These are phyloP conservation scores for Sminthurides bifidus DNA, from an alignment of 1,140 invertebrate species.

Conservation along the genomic window DNA sequence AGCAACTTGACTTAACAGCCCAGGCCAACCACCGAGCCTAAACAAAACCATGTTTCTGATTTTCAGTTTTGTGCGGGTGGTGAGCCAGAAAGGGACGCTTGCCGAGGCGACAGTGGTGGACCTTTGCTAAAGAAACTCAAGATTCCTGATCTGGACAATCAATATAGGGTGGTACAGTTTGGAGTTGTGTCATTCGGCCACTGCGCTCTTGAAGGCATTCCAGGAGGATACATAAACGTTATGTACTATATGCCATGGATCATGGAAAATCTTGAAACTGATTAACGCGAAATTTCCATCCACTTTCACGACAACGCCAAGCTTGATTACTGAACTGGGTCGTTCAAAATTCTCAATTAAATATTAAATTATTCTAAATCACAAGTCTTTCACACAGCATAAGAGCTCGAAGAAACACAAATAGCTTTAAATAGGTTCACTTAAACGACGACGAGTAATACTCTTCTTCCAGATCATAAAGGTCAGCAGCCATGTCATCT, in stretches of 20 bases:
- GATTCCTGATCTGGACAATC: too few relatives aligned
- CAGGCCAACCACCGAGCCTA: not conserved
- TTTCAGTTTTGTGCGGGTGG: not conserved
- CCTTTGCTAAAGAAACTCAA: constrained; percentile 12
- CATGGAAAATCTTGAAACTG: constrained; percentile 8
- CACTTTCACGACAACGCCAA: too few relatives aligned
- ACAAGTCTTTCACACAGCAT: too few relatives aligned
- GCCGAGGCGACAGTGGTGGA: constrained; percentile 9
- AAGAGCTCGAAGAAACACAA: too few relatives aligned
- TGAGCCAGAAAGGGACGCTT: constrained; percentile 1
- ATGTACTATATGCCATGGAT: constrained; percentile 23
- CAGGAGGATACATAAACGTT: constrained; percentile 16
- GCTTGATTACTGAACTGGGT: too few relatives aligned
- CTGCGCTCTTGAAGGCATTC: constrained; percentile 10
- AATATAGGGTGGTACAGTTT: too few relatives aligned
- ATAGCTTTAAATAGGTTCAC: too few relatives aligned
- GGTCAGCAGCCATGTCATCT: constrained; percentile 87
- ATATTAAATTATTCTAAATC: too few relatives aligned
- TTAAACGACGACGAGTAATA: constrained; percentile 93
- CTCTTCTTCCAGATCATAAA: constrained; percentile 94
- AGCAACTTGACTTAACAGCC: not conserved
- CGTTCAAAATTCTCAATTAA: too few relatives aligned
- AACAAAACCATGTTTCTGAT: not conserved
- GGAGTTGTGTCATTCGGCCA: constrained; percentile 6
- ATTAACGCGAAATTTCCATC: too few relatives aligned